Evolutionary conservation across 2,797 vertebrate species (phyloP).

Genomic region (Danio jaintianensis): DNA sequence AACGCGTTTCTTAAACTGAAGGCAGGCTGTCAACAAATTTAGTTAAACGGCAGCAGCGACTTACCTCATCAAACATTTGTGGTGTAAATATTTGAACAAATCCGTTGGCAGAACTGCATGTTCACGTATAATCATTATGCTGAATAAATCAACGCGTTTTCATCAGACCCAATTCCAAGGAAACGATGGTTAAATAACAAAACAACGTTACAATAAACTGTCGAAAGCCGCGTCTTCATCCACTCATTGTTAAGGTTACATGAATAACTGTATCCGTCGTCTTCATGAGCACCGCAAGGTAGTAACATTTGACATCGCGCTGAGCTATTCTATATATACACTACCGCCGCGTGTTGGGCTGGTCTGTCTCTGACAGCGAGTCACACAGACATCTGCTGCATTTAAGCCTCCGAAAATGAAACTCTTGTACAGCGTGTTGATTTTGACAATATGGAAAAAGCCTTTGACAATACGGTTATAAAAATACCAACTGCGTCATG

Average conservation of each 20-base stretch:
- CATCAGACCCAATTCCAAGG: background rate
- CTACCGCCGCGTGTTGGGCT: too few species aligned
- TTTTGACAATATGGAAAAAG: too few species aligned
- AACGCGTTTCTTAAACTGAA: background rate
- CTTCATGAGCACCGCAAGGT: too few species aligned
- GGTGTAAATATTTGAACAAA: background rate
- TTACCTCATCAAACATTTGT: slow-evolving; percentile 23
- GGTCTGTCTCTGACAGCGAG: too few species aligned
- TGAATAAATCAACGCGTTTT: background rate
- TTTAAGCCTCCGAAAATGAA: too few species aligned
- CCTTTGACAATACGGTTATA: too few species aligned
- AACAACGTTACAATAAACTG: background rate
- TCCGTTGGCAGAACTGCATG: background rate
- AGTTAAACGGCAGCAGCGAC: background rate
- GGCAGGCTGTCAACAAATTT: background rate
- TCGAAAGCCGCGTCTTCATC: background rate
- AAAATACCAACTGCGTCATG: too few species aligned
- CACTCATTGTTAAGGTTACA: background rate
- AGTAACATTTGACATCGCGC: too few species aligned
- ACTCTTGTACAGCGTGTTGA: too few species aligned
- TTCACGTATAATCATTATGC: background rate
- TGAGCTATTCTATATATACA: too few species aligned
- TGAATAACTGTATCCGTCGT: too few species aligned
- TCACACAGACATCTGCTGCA: too few species aligned
- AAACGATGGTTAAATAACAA: background rate